Percentiles rank a stretch among this genome's conserved stretches.
phyloP scores from a whole-genome alignment of 2,113 vertebrate species.

The Poeciliopsis occidentalis region DNA sequence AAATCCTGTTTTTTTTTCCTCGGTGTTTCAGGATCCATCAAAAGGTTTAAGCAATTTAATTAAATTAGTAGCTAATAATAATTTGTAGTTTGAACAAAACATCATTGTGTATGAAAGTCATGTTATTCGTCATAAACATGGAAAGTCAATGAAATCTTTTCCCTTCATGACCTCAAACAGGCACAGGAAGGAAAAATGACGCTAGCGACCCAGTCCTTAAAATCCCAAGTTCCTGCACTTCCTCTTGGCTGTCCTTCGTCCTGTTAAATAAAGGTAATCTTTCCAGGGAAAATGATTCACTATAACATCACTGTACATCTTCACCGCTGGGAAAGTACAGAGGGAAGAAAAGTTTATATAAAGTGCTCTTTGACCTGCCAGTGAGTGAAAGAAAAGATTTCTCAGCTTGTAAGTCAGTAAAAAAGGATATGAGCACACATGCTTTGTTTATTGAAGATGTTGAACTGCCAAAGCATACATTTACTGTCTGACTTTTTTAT shows the following conservation, averaged over 20 bases:
- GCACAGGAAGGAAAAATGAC: constrained; percentile 72
- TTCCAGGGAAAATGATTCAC: constrained; percentile 56
- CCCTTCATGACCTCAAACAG: constrained; percentile 42
- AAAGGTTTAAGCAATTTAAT: neutral
- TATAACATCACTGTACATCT: constrained; percentile 42
- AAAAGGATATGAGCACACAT: neutral
- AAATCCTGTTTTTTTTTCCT: neutral
- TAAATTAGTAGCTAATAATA: neutral
- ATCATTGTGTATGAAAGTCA: no score
- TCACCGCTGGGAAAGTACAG: constrained; percentile 24
- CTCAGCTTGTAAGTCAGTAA: neutral
- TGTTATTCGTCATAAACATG: neutral
- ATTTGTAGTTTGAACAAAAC: neutral
- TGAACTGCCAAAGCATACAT: neutral
- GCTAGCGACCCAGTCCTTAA: constrained; percentile 56
- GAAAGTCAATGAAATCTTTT: constrained; percentile 61
- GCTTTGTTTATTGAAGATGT: neutral
- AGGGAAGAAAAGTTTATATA: neutral
- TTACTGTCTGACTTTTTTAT: neutral
- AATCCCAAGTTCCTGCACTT: constrained; percentile 28
- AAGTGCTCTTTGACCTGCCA: constrained; percentile 4
- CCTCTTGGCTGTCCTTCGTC: constrained; percentile 65
- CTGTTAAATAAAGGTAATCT: constrained; percentile 77
- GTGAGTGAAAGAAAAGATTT: neutral
- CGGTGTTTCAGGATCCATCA: neutral